Conservation (phyloP, 1,140 invertebrate genomes). For the Pemphigus obesinymphae region DNA sequence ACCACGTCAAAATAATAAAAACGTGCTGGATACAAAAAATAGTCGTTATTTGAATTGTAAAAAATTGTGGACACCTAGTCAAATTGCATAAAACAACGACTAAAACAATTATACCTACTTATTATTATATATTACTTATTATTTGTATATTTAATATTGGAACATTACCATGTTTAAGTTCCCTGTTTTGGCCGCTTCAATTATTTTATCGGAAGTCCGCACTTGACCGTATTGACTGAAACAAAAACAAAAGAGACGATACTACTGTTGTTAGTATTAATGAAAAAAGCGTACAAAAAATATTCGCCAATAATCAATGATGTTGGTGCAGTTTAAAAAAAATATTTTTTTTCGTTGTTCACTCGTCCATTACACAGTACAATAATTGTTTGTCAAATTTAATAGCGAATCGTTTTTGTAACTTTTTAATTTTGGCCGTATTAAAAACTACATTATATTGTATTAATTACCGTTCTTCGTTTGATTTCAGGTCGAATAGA, state of each 20-base stretch:
- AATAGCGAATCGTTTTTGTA: background rate
- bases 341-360: background rate
- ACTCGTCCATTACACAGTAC: background rate
- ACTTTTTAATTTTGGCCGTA: background rate
- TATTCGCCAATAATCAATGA: background rate
- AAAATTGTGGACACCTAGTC: no score
- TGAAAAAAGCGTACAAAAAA: background rate
- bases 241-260: no score
- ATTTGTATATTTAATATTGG: no score
- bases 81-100: no score
- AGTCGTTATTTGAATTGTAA: no score
- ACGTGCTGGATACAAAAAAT: no score
- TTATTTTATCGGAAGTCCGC: constrained; percentile 69
- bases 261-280: background rate
- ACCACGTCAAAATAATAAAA: no score
- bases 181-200: constrained; percentile 74
- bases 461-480: constrained; percentile 8
- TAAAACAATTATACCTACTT: no score
- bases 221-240: constrained; percentile 55
- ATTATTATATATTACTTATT: no score
- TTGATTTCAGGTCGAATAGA: background rate
- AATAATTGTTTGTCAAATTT: background rate
- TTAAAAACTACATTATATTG: background rate
- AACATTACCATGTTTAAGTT: constrained; percentile 62
- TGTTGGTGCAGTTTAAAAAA: no score